Conservation (phyloP, 2,888 invertebrate genomes). For the Sinelater perroti region DNA sequence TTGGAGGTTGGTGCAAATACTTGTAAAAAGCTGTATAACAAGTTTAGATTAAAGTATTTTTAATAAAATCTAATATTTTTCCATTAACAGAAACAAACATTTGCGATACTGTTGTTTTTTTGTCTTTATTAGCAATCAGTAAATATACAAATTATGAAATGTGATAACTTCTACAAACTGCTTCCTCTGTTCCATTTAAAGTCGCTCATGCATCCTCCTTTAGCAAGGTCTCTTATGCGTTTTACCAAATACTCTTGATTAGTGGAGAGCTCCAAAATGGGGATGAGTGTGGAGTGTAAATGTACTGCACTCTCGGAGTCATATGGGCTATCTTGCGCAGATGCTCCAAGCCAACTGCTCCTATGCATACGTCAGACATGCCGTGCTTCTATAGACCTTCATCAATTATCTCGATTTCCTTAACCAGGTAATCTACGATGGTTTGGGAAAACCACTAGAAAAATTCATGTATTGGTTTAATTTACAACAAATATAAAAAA, state of each 20-base stretch:
- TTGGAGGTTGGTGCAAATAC: too few species aligned
- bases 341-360: conserved; percentile 75
- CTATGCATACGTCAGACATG: conserved; percentile 71
- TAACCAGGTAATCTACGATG: conserved; percentile 77
- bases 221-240: conserved; percentile 79
- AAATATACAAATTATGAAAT: too few species aligned
- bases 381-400: conserved; percentile 75
- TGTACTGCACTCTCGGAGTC: conserved; percentile 60
- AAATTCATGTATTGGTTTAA: too few species aligned
- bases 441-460: conserved; percentile 87
- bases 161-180: too few species aligned
- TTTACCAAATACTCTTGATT: conserved; percentile 88
- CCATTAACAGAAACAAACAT: too few species aligned
- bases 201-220: conserved; percentile 87
- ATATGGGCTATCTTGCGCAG: conserved; percentile 77
- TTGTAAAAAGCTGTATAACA: too few species aligned
- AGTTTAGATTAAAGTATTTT: too few species aligned
- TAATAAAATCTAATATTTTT: too few species aligned
- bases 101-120: too few species aligned
- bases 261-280: conserved; percentile 81
- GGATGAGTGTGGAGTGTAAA: conserved; percentile 72
- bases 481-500: too few species aligned
- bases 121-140: too few species aligned
- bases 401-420: conserved; percentile 78
- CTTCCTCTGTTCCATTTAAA: conserved; percentile 90